Conservation (phyloP, 2,113 vertebrate species). For the Clupea harengus region DNA sequence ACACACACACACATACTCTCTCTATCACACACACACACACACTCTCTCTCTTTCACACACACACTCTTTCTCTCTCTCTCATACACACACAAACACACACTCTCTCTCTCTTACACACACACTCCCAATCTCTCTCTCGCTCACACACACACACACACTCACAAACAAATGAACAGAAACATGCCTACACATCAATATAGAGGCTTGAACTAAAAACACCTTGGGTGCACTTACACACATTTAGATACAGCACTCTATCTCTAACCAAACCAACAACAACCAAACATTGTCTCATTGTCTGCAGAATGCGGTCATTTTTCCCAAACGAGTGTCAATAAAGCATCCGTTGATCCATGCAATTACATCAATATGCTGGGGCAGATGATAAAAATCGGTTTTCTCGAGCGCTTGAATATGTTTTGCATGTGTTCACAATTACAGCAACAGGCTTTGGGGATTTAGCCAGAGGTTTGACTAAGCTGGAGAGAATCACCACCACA, state of each 20-base stretch:
- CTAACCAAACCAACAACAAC: conserved; percentile 37
- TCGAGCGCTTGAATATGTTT: conserved; percentile 32
- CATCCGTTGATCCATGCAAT: conserved; percentile 49
- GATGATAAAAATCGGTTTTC: conserved; percentile 26
- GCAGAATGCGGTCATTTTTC: conserved; percentile 42
- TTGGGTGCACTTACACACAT: not conserved
- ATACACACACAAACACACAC: conserved; percentile 22
- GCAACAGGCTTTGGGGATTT: conserved; percentile 23
- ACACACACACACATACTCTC: conserved; percentile 23
- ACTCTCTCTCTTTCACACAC: not conserved
- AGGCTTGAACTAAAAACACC: not conserved
- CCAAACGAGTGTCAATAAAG: conserved; percentile 37
- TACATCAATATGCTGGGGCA: conserved; percentile 47
- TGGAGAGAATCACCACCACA: not conserved
- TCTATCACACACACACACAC: not conserved
- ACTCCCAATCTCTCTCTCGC: conserved; percentile 41
- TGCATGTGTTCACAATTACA: conserved; percentile 66
- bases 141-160: conserved; percentile 14
- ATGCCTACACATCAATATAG: not conserved
- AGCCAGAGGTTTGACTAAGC: not conserved
- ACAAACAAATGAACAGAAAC: conserved; percentile 45
- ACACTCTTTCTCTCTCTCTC: not conserved
- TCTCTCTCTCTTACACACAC: conserved; percentile 54
- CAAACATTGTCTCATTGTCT: conserved; percentile 37
- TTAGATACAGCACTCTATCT: conserved; percentile 35